Base-by-base conservation (phyloP, 2,888 invertebrate genomes). In the Agonopterix heracliana region DNA sequence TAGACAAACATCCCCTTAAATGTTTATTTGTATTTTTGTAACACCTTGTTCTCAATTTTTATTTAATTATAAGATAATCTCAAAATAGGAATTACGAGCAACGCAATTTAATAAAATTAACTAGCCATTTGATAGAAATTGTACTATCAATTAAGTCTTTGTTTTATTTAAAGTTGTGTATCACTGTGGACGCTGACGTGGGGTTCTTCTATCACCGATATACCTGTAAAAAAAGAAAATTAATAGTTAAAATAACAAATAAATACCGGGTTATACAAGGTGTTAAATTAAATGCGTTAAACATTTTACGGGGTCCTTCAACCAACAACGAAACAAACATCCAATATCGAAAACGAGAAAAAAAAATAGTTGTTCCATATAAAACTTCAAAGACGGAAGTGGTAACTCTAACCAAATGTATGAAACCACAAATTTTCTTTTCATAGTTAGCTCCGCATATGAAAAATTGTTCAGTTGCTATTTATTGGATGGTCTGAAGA, bases 141-240 rank as follows among this genome's bases (percentile, higher is more conserved):
- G n/a, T n/a, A n/a, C n/a, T 36, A 9, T 38, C 38, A 38, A 9
- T 7, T 7, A 36, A 38, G 9, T 26, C 26, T 38, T n/a, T 38
- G 10, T 38, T 10, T n/a, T n/a, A 9, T 38, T 34, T 57, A 60
- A 17, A 60, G 52, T 44, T 52, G 60, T 5, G 60, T 67, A 49
- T 67, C 65, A 47, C 54, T 58, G 17, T 57, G 52, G 17, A 55
- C 45, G n/a, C 49, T 42, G 9, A 49, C 50, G 14, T 38, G 45
- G 13, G 11, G 45, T 11, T 63, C 66, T 45, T 68, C 64, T 41
- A 54, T 53, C 45, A 56, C 54, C 46, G 64, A 44, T 34, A 54
- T 47, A 56, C 63, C 69, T 69, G 68, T 43, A 62, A 55, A 49
- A 46, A 52, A 38, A 35, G 17, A 17, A 41, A 34, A 40, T 36